Conservation (phyloP, 1,140 invertebrate species). For the Parasteatoda tepidariorum region DNA sequence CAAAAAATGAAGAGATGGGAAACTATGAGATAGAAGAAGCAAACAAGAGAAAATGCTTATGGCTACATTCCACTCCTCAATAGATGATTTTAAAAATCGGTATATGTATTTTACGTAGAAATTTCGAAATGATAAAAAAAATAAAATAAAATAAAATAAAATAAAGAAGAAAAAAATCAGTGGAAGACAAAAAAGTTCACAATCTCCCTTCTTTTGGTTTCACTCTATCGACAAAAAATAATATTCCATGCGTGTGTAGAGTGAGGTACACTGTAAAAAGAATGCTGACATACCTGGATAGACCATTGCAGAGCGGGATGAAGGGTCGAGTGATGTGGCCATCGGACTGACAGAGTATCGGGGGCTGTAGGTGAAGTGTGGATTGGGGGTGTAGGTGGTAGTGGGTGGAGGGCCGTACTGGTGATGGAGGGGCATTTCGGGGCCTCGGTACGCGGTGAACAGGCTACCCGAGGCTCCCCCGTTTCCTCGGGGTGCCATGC, state of each 20-base stretch:
- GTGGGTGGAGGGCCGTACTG: background rate
- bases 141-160: background rate
- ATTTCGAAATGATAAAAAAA: background rate
- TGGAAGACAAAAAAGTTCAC: too few species aligned
- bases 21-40: too few species aligned
- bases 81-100: too few species aligned
- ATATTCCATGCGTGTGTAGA: too few species aligned
- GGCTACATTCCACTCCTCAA: too few species aligned
- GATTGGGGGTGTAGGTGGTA: background rate
- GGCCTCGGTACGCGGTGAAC: constrained; percentile 26
- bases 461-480: constrained; percentile 26
- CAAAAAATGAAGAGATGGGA: too few species aligned
- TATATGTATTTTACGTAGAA: too few species aligned
- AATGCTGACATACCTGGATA: constrained; percentile 29
- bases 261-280: too few species aligned
- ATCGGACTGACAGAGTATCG: constrained; percentile 25
- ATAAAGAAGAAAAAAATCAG: too few species aligned
- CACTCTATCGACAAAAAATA: too few species aligned
- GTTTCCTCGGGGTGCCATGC: constrained; percentile 47
- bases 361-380: background rate
- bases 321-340: background rate
- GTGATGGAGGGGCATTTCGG: constrained; percentile 35
- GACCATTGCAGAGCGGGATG: background rate
- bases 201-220: too few species aligned
- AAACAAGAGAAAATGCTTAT: too few species aligned